Evolutionary conservation across 2,797 vertebrate genomes (phyloP), one percentile per base, ranked within the genome.

Genomic region (Oryzias dopingdopingensis): DNA sequence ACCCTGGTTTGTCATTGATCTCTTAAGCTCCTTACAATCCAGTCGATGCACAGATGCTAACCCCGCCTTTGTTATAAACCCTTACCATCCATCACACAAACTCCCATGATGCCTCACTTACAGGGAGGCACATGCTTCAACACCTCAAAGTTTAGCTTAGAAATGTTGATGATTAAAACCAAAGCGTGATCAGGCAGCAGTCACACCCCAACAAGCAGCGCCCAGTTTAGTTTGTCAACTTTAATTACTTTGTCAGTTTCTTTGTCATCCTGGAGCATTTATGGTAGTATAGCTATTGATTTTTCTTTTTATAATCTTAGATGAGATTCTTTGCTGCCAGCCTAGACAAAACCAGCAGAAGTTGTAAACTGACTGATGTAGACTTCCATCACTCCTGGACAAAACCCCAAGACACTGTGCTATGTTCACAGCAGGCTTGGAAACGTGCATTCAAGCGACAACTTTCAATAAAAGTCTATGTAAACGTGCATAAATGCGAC

Each of bases 21-120:
- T 76, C 14, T 8, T 84, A 85, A 88, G 78, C 78, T 63, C 76
- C 76, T 79, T 73, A 76, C 77, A 87, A 79, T 86, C 76, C 77
- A 76, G 76, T 83, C 80, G 76, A 77, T 85, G 79, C 72, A 70
- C 81, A 76, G 74, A 74, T 70, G 68, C 69, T 79, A 86, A 77
- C 76, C 59, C 52, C 49, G 62, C 58, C 77, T 86, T 81, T 80
- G 80, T 85, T 83, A 62, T 43, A 46, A 13, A 58, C 52, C 45
- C 45, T 23, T 14, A 24, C 23, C 12, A 17, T 10, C 24, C 12
- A 17, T 10, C 24, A 29, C 12, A 1, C 37, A 50, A 22, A 44
- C 44, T 5, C 47, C n/a, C 10, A 17, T 18, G 20, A 44, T n/a
- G 42, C 16, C 42, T 15, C 16, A 29, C 32, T 41, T 37, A 32